Base-by-base conservation (phyloP, 2,797 vertebrate genomes). In the Tenualosa ilisha region DNA sequence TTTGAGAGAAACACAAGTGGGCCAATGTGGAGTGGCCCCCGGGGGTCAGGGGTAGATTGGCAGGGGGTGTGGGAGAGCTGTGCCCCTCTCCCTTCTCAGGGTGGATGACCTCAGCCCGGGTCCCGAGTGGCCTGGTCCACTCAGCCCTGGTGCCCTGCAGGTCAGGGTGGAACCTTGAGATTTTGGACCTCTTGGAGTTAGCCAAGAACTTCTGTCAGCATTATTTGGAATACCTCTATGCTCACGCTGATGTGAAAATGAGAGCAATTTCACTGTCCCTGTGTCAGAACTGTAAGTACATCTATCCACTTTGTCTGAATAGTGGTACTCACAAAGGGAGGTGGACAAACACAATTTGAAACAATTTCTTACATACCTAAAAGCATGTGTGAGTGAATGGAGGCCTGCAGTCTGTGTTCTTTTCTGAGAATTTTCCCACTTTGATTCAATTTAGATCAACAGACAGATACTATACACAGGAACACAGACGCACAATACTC, bases 61-160 rank as follows among this genome's bases (percentile, higher is more conserved):
- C 82, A 88, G 84, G 83, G 86, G 86, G 86, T 88, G 86, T 87
- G 90, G 86, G 90, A 89, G 86, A 85, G 65, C 86, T 54, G 84
- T n/a, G 51, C 43, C 68, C 86, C 68, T 37, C 65, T 85, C 65
- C 72, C 75, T 86, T 87, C 50, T 86, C 54, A 84, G 82, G 83
- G 84, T 82, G 61, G 89, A 84, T 37, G 75, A 79, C 72, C 72
- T 79, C 40, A 43, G 7, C 72, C 40, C 22, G 6, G 40, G 17
- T 17, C 72, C 40, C 20, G 8, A 79, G 72, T 79, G 72, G 37
- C 72, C 72, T n/a, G 59, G 59, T 24, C 59, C 59, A 63, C 59
- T 63, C 59, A 63, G 59, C 59, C 59, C n/a, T 13, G 1, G 22
- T 63, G 72, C 37, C 72, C 72, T 22, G 37, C 37, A 75, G 72